phyloP scores from a whole-genome alignment of 2,888 invertebrate genomes.

The Adineta ricciae region DNA sequence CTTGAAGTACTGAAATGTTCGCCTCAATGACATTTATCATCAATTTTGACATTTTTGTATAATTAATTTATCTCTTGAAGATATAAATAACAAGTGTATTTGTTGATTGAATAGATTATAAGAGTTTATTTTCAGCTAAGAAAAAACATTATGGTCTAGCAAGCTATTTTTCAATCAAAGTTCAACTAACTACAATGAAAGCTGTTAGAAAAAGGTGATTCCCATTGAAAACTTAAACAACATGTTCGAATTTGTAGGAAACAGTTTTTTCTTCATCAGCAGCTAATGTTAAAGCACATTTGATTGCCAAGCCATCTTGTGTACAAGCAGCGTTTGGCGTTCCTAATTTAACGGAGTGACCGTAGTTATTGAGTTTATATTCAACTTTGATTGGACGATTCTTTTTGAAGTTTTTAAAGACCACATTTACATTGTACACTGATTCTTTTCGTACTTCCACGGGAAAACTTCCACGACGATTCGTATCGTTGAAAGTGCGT shows the following conservation, averaged over 20 bases:
- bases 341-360: neutral
- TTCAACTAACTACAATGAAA: too few relatives aligned
- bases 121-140: too few relatives aligned
- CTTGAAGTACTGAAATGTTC: too few relatives aligned
- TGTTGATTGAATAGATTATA: too few relatives aligned
- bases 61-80: too few relatives aligned
- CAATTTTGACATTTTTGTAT: too few relatives aligned
- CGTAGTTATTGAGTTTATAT: neutral
- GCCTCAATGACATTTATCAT: too few relatives aligned
- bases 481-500: neutral
- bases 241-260: neutral
- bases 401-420: neutral
- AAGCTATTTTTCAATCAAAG: too few relatives aligned
- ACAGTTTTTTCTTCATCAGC: neutral
- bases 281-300: neutral
- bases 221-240: neutral
- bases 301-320: neutral
- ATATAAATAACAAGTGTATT: too few relatives aligned
- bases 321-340: neutral
- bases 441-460: neutral
- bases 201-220: neutral
- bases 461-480: neutral
- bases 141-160: too few relatives aligned
- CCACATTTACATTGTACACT: neutral
- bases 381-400: neutral